Percentiles rank a stretch among this genome's conserved stretches.
phyloP scores from a whole-genome alignment of 2,113 vertebrate genomes.

The Mus pahari region DNA sequence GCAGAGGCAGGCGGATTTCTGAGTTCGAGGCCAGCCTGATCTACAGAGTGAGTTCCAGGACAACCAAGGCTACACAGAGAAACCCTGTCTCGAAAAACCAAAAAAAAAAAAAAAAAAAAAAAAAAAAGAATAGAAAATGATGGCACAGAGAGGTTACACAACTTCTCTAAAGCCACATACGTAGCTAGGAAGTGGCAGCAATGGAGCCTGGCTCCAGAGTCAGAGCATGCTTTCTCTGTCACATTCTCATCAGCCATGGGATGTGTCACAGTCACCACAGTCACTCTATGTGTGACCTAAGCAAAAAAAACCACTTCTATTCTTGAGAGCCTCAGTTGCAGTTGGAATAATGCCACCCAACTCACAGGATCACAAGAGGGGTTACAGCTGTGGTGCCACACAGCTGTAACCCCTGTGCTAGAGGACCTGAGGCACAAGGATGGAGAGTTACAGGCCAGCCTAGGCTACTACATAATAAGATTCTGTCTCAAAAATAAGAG shows the following conservation, averaged over 20 bases:
- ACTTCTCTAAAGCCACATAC: constrained; percentile 23
- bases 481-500: not conserved
- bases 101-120: too few species aligned
- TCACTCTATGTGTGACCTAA: not conserved
- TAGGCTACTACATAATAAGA: not conserved
- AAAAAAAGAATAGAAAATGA: not conserved
- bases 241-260: not conserved
- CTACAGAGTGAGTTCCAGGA: too few species aligned
- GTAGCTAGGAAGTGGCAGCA: not conserved
- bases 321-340: not conserved
- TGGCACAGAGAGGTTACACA: not conserved
- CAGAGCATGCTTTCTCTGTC: not conserved
- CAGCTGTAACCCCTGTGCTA: not conserved
- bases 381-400: not conserved
- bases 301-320: not conserved
- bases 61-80: too few species aligned
- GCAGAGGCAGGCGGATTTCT: too few species aligned
- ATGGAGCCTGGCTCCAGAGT: not conserved
- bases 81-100: too few species aligned
- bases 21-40: too few species aligned
- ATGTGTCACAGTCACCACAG: not conserved
- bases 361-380: not conserved
- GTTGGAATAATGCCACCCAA: not conserved
- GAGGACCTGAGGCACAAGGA: not conserved
- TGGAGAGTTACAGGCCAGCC: not conserved